phyloP scores from a whole-genome alignment of 1,140 invertebrate species.

The Leptinotarsa defecta region DNA sequence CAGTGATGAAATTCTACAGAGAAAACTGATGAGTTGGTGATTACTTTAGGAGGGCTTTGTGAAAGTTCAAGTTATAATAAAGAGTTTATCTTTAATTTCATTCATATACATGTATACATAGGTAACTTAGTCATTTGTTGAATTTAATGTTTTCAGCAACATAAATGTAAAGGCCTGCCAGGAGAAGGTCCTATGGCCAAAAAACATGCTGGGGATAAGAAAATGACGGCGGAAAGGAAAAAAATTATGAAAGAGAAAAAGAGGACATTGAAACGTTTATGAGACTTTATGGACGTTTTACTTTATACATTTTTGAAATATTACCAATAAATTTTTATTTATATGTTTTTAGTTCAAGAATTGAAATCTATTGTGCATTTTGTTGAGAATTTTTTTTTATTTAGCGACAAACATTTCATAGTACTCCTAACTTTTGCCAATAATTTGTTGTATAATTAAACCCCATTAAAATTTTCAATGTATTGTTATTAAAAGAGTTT shows the following conservation, averaged over 20 bases:
- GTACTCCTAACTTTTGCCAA: not conserved
- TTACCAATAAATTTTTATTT: conserved; percentile 27
- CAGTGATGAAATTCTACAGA: no score
- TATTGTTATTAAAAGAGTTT: not conserved
- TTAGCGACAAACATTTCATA: not conserved
- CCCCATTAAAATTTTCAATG: not conserved
- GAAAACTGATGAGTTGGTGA: no score
- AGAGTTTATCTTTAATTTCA: not conserved
- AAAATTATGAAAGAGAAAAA: conserved; percentile 84
- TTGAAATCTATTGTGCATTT: conserved; percentile 11
- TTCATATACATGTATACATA: not conserved
- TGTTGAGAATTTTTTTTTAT: not conserved
- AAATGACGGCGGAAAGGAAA: conserved; percentile 76
- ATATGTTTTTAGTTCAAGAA: conserved; percentile 13
- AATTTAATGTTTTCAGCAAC: conserved; percentile 52
- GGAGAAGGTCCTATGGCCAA: conserved; percentile 77
- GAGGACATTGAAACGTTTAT: conserved; percentile 85
- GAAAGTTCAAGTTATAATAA: not conserved
- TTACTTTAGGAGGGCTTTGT: no score
- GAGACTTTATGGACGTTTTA: conserved; percentile 56
- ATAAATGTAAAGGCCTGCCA: conserved; percentile 56
- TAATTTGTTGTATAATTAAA: not conserved
- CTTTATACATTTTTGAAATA: conserved; percentile 29
- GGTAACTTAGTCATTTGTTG: not conserved
- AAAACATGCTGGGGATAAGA: conserved; percentile 77